Conservation (phyloP, 1,140 invertebrate species). For the Cherax destructor region DNA sequence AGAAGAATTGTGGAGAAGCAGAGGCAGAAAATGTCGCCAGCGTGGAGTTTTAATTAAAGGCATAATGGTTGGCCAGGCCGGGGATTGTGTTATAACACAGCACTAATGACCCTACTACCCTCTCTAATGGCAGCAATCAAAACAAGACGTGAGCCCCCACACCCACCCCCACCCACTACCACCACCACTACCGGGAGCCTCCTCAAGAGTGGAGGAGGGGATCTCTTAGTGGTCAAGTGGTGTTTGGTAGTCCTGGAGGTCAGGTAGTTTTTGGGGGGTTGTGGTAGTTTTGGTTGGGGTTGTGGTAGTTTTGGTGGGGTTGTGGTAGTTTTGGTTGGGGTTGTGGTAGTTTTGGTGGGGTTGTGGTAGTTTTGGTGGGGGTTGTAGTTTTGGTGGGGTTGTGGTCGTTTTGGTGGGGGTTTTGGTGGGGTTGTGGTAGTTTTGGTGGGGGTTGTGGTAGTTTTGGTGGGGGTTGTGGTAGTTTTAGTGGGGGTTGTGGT, state of each 20-base stretch:
- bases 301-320: too few species aligned
- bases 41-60: constrained; percentile 52
- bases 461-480: neutral
- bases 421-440: neutral
- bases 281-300: too few species aligned
- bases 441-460: neutral
- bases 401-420: neutral
- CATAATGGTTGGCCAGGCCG: constrained; percentile 51
- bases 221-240: too few species aligned
- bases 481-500: neutral
- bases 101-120: constrained; percentile 64
- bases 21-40: constrained; percentile 34
- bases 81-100: constrained; percentile 66
- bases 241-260: too few species aligned
- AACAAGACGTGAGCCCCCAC: constrained; percentile 53
- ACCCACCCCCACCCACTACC: neutral
- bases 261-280: too few species aligned
- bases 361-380: too few species aligned
- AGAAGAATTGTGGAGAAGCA: neutral
- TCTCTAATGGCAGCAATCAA: constrained; percentile 66
- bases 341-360: too few species aligned
- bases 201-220: too few species aligned
- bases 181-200: too few species aligned
- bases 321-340: neutral
- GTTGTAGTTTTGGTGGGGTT: too few species aligned